Evolutionary conservation across 2,888 invertebrate species (phyloP).

Genomic region (Netelia fuscicornis): DNA sequence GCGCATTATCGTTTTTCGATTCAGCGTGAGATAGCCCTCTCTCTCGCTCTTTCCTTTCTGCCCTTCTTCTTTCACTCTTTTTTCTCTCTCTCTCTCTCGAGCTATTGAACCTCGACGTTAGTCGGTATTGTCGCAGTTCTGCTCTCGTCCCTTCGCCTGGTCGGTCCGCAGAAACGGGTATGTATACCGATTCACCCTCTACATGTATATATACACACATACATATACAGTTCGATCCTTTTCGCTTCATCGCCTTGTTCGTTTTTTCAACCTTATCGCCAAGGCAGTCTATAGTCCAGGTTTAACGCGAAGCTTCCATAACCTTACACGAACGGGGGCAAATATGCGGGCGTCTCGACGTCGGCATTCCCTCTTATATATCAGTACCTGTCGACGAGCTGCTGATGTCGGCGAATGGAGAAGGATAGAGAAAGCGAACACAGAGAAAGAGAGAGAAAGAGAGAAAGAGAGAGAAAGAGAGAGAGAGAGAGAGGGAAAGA

Average conservation of each 20-base stretch:
- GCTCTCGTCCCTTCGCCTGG: no score
- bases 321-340: slow-evolving; percentile 29
- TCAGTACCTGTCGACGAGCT: slow-evolving; percentile 21
- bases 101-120: no score
- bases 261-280: slow-evolving; percentile 22
- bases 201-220: background rate
- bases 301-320: slow-evolving; percentile 52
- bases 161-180: no score
- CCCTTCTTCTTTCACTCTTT: no score
- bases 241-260: slow-evolving; percentile 7
- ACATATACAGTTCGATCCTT: slow-evolving; percentile 5
- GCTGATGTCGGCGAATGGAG: slow-evolving; percentile 31
- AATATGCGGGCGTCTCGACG: slow-evolving; percentile 39
- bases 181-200: background rate
- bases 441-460: background rate
- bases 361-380: slow-evolving; percentile 27
- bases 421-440: background rate
- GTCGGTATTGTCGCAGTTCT: no score
- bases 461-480: background rate
- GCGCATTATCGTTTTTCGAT: no score
- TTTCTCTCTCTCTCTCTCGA: no score
- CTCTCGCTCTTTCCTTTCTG: no score
- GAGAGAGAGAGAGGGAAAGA: background rate
- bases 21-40: no score
- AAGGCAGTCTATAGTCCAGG: slow-evolving; percentile 21